Evolutionary conservation across 1,140 invertebrate genomes (phyloP).

Genomic region (Panonychus citri): DNA sequence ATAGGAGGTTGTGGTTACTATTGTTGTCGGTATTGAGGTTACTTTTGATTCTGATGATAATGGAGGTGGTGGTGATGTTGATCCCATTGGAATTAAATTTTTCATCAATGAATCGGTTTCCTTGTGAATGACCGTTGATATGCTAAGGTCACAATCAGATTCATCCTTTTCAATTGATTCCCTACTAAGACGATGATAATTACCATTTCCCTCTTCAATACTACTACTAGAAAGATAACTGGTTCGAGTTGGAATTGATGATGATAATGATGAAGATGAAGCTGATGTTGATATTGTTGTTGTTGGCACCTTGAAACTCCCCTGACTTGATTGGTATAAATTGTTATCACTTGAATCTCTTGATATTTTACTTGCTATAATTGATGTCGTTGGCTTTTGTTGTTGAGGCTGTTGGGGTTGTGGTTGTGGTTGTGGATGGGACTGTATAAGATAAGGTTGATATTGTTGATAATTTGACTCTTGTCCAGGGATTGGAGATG

Average conservation of each 20-base stretch:
- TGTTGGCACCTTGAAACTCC: neutral
- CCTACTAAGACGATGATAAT: neutral
- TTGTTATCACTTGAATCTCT: neutral
- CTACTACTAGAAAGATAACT: neutral
- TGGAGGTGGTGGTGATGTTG: neutral
- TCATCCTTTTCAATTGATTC: constrained; percentile 6
- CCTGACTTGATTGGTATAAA: neutral
- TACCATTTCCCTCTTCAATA: neutral
- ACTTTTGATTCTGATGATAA: neutral
- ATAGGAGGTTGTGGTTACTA: constrained; percentile 26
- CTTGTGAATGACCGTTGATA: constrained; percentile 11
- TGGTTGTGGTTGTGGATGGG: neutral
- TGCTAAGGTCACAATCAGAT: constrained; percentile 13
- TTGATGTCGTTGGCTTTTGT: neutral
- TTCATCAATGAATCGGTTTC: constrained; percentile 8
- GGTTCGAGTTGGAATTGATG: neutral
- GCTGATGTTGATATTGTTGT: neutral
- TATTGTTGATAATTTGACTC: neutral
- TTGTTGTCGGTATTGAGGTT: neutral
- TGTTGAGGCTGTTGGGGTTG: neutral
- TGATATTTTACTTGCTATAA: neutral
- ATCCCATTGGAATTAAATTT: neutral
- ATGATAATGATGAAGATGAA: neutral
- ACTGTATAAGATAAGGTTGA: neutral
- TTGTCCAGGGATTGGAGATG: neutral